Evolutionary conservation across 2,797 vertebrate species (phyloP).

Genomic region (Tachyglossus aculeatus): DNA sequence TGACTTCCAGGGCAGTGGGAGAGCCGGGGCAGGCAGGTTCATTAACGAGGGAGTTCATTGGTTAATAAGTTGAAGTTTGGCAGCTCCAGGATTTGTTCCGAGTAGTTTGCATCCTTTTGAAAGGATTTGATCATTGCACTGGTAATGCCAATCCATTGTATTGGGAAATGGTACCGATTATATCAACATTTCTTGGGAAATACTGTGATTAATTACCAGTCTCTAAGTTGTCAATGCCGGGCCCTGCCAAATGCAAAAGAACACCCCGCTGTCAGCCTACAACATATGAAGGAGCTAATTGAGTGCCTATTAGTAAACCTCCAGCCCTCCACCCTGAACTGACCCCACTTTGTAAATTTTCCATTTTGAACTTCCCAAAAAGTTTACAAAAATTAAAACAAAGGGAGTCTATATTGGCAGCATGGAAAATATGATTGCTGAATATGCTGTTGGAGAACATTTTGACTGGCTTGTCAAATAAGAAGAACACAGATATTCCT

Average conservation of each 20-base stretch:
- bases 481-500: background rate
- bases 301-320: background rate
- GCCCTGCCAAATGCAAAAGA: background rate
- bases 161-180: background rate
- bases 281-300: background rate
- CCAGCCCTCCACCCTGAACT: background rate
- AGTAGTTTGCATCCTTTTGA: background rate
- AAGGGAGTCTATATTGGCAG: background rate
- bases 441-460: background rate
- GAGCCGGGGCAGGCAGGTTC: no score
- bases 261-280: background rate
- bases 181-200: background rate
- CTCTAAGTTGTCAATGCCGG: constrained; percentile 6
- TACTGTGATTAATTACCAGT: constrained; percentile 8
- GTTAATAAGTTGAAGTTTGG: no score
- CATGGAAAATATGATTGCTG: background rate
- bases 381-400: background rate
- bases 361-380: constrained; percentile 1
- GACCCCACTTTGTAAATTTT: background rate
- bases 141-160: background rate
- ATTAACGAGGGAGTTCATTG: no score
- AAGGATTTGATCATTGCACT: background rate
- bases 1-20: no score
- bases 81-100: background rate
- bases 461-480: background rate